Percentiles rank a stretch among this genome's conserved stretches.
Evolutionary conservation across 2,113 vertebrate genomes (phyloP).

Genomic region (Alces alces): DNA sequence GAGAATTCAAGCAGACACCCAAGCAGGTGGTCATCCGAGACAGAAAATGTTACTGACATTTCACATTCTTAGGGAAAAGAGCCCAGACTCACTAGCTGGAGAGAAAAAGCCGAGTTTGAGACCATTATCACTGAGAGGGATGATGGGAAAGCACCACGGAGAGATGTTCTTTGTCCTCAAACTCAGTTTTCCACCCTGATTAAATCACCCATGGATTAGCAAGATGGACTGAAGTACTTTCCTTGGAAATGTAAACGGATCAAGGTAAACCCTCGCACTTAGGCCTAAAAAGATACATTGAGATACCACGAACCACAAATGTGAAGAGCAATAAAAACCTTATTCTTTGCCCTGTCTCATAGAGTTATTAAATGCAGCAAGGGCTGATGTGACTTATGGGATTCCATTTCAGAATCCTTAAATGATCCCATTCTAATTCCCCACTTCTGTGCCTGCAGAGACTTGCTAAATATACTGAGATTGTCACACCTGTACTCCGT

Average conservation of each 20-base stretch:
- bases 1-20: not conserved
- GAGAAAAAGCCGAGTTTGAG: not conserved
- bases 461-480: slow-evolving; percentile 40
- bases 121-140: not conserved
- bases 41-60: not conserved
- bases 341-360: not conserved
- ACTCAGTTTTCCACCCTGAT: not conserved
- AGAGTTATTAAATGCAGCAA: not conserved
- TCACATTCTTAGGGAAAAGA: not conserved
- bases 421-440: not conserved
- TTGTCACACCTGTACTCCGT: not conserved
- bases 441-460: not conserved
- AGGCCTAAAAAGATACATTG: not conserved
- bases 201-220: not conserved
- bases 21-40: not conserved
- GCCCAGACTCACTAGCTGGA: not conserved
- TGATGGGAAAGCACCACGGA: not conserved
- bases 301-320: not conserved
- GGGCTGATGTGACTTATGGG: not conserved
- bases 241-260: not conserved
- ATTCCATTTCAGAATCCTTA: slow-evolving; percentile 19
- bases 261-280: not conserved
- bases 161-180: not conserved
- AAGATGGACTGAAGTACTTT: not conserved
- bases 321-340: not conserved